Conservation (phyloP, 2,888 invertebrate genomes). For the Carabus problematicus region DNA sequence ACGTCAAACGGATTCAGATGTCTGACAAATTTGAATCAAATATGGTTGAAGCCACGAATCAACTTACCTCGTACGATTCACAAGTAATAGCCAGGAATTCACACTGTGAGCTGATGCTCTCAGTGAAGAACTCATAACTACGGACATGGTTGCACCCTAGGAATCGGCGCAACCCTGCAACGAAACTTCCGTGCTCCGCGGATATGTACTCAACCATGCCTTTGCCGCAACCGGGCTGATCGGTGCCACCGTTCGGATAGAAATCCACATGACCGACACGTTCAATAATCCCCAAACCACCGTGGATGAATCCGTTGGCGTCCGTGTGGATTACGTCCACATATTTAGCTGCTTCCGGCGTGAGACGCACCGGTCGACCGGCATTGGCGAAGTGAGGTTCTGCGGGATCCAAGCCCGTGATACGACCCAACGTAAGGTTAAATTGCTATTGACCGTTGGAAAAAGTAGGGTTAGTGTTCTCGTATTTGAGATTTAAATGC, state of each 20-base stretch:
- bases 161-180: slow-evolving; percentile 70
- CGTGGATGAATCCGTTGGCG: slow-evolving; percentile 76
- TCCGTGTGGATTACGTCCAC: slow-evolving; percentile 93
- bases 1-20: too few relatives aligned
- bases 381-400: slow-evolving; percentile 89
- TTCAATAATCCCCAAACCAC: slow-evolving; percentile 81
- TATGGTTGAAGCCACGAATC: neutral
- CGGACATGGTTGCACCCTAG: slow-evolving; percentile 89
- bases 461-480: slow-evolving; percentile 11
- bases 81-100: slow-evolving; percentile 82
- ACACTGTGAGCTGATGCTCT: slow-evolving; percentile 80
- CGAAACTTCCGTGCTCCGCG: slow-evolving; percentile 68
- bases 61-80: slow-evolving; percentile 73
- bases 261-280: slow-evolving; percentile 90
- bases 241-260: slow-evolving; percentile 87
- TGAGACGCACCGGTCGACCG: slow-evolving; percentile 80
- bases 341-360: slow-evolving; percentile 84
- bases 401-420: slow-evolving; percentile 90
- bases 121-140: slow-evolving; percentile 82
- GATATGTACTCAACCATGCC: slow-evolving; percentile 71
- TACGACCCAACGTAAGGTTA: slow-evolving; percentile 75
- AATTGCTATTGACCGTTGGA: slow-evolving; percentile 62
- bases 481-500: too few relatives aligned
- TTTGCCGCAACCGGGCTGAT: slow-evolving; percentile 74
- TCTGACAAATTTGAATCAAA: neutral